Evolutionary conservation across 2,888 invertebrate species (phyloP), one percentile per base, ranked within the genome.

Genomic region (Celastrina argiolus): DNA sequence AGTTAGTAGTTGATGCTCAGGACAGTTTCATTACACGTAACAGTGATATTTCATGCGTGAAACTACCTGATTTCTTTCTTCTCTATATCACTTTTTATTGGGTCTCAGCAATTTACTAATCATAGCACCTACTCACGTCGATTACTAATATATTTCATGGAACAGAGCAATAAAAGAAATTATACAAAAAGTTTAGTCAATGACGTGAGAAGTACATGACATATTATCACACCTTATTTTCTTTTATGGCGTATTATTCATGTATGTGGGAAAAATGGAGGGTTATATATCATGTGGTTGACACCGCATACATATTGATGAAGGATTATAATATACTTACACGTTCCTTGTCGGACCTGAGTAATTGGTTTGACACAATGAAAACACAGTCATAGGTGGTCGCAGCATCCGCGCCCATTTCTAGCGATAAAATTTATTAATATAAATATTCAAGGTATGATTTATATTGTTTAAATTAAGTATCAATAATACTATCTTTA

Each of bases 201-300:
- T 83, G 81, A 84, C 83, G 85, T 87, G 86, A 83, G 86, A 88
- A 85, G 84, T 83, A 79, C 74, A 77, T 87, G 84, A 84, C 85
- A 88, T 86, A 85, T 83, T 78, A 74, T 75, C 72, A 75, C 76
- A 68, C 70, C 69, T 77, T 70, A 75, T 73, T 71, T 75, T 74
- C 74, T 69, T 73, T 73, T 74, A 74, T 70, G 69, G 71, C 67
- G 36, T 64, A 64, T 63, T 64, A 71, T 69, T 70, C 70, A 68
- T 68, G 42, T 66, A 67, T 73, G 74, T 76, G 75, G 73, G 75
- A 76, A 76, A 71, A 69, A 69, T 66, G 65, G 66, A 26, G 41
- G 26, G 28, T 66, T 56, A 70, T 70, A 45, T 63, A 69, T 71
- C 69, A 71, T 67, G 58, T 51, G 28, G 63, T 64, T 70, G 70